A percentile compares a stretch with the other conserved stretches of the same genome.
phyloP scores from a whole-genome alignment of 2,888 invertebrate species.

The Imbricaverruca yamaguchii region DNA sequence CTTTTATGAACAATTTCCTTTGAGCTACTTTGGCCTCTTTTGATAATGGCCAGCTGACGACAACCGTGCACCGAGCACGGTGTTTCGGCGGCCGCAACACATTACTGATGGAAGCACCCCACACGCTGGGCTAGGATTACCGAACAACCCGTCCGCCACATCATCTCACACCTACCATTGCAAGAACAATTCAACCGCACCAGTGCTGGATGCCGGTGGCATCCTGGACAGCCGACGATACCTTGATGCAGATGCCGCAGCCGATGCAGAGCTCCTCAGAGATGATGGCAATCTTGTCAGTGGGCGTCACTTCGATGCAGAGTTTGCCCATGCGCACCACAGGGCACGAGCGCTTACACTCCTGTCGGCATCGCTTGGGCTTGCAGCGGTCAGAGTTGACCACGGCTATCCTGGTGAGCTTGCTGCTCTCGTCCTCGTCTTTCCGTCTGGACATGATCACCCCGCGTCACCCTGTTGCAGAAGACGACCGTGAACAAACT shows the following conservation, averaged over 20 bases:
- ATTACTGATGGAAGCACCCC: too few relatives aligned
- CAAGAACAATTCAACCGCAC: too few relatives aligned
- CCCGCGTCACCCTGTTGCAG: background rate
- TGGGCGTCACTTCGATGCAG: slow-evolving; percentile 88
- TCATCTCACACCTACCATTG: too few relatives aligned
- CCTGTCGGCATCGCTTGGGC: slow-evolving; percentile 96
- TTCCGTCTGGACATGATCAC: slow-evolving; percentile 55
- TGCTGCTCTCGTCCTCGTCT: slow-evolving; percentile 77
- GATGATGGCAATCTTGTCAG: slow-evolving; percentile 91
- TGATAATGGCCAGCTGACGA: too few relatives aligned
- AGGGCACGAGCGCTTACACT: slow-evolving; percentile 97
- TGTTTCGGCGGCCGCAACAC: too few relatives aligned
- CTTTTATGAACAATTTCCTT: too few relatives aligned
- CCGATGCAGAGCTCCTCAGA: slow-evolving; percentile 98
- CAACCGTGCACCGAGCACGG: too few relatives aligned
- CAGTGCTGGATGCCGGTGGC: too few relatives aligned
- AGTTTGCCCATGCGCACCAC: slow-evolving; percentile 98
- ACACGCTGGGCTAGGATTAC: too few relatives aligned
- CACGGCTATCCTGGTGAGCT: slow-evolving; percentile 94
- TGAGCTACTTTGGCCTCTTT: too few relatives aligned
- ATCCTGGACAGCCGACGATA: slow-evolving; percentile 40
- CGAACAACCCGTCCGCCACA: too few relatives aligned
- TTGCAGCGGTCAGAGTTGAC: slow-evolving; percentile 97
- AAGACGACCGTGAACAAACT: too few relatives aligned
- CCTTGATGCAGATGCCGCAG: slow-evolving; percentile 99